Conservation (phyloP, 2,797 vertebrate species). For the Ispidina lecontei region DNA sequence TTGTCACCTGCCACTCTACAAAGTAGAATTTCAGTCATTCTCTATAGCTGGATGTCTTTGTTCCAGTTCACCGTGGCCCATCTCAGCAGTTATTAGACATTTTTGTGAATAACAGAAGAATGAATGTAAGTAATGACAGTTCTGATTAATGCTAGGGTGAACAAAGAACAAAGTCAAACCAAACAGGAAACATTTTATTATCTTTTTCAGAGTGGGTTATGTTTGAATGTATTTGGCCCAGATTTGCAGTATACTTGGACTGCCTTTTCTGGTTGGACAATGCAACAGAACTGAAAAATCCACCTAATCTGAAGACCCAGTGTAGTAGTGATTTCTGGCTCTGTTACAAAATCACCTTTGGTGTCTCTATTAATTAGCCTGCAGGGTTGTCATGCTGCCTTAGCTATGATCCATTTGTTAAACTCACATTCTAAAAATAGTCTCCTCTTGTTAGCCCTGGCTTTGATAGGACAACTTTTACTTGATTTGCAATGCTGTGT, state of each 20-base stretch:
- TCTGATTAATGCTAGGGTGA: not conserved
- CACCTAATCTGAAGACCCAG: not conserved
- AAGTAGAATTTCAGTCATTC: not conserved
- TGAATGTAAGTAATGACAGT: not conserved
- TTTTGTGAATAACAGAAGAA: not conserved
- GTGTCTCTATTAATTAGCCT: slow-evolving; percentile 47
- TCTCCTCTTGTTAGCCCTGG: slow-evolving; percentile 3
- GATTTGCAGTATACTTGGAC: not conserved
- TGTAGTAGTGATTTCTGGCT: not conserved
- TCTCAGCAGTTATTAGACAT: not conserved
- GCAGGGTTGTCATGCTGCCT: slow-evolving; percentile 26
- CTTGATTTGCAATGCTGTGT: slow-evolving; percentile 19
- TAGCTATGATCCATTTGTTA: slow-evolving; percentile 41
- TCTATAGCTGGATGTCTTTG: not conserved
- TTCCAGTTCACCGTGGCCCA: fast-evolving
- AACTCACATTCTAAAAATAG: slow-evolving; percentile 56
- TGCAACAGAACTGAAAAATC: not conserved
- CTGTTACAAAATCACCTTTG: slow-evolving; percentile 30
- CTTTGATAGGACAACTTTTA: not conserved
- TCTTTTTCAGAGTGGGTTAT: not conserved
- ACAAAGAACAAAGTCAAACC: not conserved
- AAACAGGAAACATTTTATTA: not conserved
- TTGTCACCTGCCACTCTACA: not conserved
- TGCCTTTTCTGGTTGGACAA: not conserved
- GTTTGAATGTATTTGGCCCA: not conserved